Base-by-base conservation (phyloP, 2,888 invertebrate species). In the Muschampia plurimacula region DNA sequence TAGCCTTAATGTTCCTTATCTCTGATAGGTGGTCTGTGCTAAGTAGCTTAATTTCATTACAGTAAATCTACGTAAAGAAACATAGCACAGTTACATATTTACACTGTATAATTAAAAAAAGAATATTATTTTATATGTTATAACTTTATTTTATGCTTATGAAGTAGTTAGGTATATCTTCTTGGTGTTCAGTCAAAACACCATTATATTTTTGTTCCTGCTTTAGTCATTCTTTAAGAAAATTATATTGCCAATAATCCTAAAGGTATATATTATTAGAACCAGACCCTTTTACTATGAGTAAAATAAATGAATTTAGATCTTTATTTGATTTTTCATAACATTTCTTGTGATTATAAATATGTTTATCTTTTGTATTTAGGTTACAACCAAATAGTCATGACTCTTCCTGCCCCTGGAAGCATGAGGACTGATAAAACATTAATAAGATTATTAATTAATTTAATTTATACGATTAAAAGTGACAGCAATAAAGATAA, bases 361-460 rank as follows among this genome's bases (percentile, higher is more conserved):
- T 7, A 4, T 39, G 7, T 39, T 0, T 39, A 39, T 39, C 39
- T 39, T 39, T 15, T n/a, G n/a, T 57, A 15, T 57, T 57, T 57
- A 57, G 22, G 57, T 69, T 63, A 12, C 52, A 28, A 70, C 70
- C 71, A 60, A 72, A 62, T 67, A 72, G 55, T 67, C 55, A 72
- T 39, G 15, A 12, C 44, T 13, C 67, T 67, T 62, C 57, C 67
- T 74, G 59, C 76, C 79, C 79, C 77, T 77, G 76, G 77, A 72
- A 78, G 73, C 75, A 70, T 68, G 75, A 62, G 72, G 76, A 80
- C 78, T 80, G 77, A 80, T 74, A 72, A 72, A 73, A 60, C 65
- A 77, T 67, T 74, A 59, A 5, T 55, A 66, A 60, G 65, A 77
- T 65, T 75, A 59, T 59, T 39, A 55, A 73, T 74, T 46, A 72